Conservation (phyloP, 2,113 vertebrate species). For the Gasterosteus nipponicus region DNA sequence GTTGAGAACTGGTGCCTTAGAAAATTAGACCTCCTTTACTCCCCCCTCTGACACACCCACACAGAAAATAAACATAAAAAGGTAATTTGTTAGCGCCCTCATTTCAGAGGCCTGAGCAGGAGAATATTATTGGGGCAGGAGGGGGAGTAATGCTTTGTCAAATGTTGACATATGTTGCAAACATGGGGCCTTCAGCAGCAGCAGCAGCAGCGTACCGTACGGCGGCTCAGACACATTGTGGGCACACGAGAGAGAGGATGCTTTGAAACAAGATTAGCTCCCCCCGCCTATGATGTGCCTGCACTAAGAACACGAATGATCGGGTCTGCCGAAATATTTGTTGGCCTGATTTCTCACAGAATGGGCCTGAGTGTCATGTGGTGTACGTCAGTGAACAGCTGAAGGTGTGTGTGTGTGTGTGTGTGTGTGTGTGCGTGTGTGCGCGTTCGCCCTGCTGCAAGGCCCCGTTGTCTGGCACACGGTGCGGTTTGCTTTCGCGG, state of each 20-base stretch:
- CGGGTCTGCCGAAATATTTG: slow-evolving; percentile 61
- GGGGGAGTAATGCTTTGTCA: slow-evolving; percentile 80
- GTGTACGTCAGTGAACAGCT: slow-evolving; percentile 28
- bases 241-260: slow-evolving; percentile 74
- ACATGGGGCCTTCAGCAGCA: slow-evolving; percentile 76
- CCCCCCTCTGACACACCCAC: slow-evolving; percentile 76
- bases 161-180: slow-evolving; percentile 84
- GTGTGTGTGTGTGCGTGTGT: slow-evolving; percentile 39
- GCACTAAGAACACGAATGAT: slow-evolving; percentile 62
- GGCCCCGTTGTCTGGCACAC: slow-evolving; percentile 50
- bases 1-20: slow-evolving; percentile 62
- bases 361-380: slow-evolving; percentile 38
- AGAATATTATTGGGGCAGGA: slow-evolving; percentile 73
- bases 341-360: slow-evolving; percentile 60
- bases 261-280: slow-evolving; percentile 80
- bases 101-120: slow-evolving; percentile 76
- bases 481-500: slow-evolving; percentile 25
- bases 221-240: slow-evolving; percentile 73
- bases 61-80: slow-evolving; percentile 84
- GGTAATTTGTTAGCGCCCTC: slow-evolving; percentile 83
- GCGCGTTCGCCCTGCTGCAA: slow-evolving; percentile 48
- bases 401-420: slow-evolving; percentile 46
- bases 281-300: slow-evolving; percentile 27
- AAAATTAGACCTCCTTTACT: slow-evolving; percentile 61
- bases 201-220: slow-evolving; percentile 58